A percentile compares a stretch with the other conserved stretches of the same genome.
phyloP scores from a whole-genome alignment of 2,888 invertebrate species.

The Diploptera punctata region DNA sequence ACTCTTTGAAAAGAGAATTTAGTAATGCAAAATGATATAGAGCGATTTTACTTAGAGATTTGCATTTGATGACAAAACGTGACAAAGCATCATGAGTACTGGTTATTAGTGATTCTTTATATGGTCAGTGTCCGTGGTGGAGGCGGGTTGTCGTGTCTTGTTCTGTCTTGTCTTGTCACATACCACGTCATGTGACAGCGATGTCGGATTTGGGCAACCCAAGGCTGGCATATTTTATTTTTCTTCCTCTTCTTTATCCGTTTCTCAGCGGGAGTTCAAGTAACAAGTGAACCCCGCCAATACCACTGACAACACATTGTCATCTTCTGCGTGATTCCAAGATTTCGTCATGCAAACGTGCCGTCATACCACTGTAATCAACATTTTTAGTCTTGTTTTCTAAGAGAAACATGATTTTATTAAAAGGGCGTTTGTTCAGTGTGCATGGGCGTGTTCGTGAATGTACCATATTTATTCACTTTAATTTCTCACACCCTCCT shows the following conservation, averaged over 20 bases:
- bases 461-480: too few species aligned
- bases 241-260: background rate
- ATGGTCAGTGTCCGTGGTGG: conserved; percentile 24
- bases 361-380: too few species aligned
- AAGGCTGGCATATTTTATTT: background rate
- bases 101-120: conserved; percentile 21
- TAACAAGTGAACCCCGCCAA: conserved; percentile 14
- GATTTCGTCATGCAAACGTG: conserved; percentile 5
- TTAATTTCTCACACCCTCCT: too few species aligned
- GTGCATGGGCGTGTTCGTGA: too few species aligned
- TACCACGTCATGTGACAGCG: background rate
- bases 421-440: too few species aligned
- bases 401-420: too few species aligned
- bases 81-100: background rate
- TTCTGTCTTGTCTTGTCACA: conserved; percentile 21
- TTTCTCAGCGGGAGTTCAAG: conserved; percentile 18
- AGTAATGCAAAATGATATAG: background rate
- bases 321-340: conserved; percentile 14
- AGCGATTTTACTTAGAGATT: background rate
- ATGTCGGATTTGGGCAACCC: conserved; percentile 16
- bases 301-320: conserved; percentile 21
- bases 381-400: too few species aligned
- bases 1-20: background rate
- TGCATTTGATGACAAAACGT: conserved; percentile 7
- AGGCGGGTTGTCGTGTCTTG: conserved; percentile 3